Base-by-base conservation (phyloP, 2,888 invertebrate species). In the Orthosia gracilis region DNA sequence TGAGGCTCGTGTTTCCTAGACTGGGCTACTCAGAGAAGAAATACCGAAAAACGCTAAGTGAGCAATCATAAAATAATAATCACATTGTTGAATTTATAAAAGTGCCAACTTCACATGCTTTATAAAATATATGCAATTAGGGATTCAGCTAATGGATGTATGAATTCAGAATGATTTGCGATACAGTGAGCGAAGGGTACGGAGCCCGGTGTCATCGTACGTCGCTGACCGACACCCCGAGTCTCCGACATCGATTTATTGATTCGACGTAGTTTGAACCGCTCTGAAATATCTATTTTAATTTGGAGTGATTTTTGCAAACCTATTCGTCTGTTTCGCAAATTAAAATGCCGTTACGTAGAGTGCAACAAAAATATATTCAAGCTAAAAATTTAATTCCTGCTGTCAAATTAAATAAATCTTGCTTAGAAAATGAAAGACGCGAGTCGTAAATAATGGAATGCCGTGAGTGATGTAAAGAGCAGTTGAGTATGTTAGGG, bases 121-220 rank as follows among this genome's bases (percentile, higher is more conserved):
- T 52, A 52, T 63, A 58, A 45, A 52, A 52, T 49, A 18, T 40
- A 63, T 76, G n/a, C 5, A 52, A 58, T 69, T 64, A 79, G 65
- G 57, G 40, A 79, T 80, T 75, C 62, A 71, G 66, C 64, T 70
- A 78, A 73, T 72, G 54, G 69, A 84, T 73, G 72, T 40, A 77
- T 80, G 63, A 80, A 87, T 85, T 81, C 80, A 78, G 70, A 76
- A 74, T 57, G 64, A 88, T 88, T 90, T 88, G 80, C 76, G 79
- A 89, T 89, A 80, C 89, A 87, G 82, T 88, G 85, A 86, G 86
- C 85, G 73, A 74, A 67, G 79, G 74, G 72, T 83, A 81, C 69
- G 76, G 75, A 67, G 49, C 81, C 72, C 58, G 66, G 82, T 78
- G 85, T 86, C 87, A 86, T 84, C 73, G 84, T 55, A 77, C 82